A percentile compares a stretch with the other conserved stretches of the same genome.
These are phyloP conservation scores for Eupleurogrammus muticus DNA, from an alignment of 2,797 vertebrate genomes.

Conservation along the genomic window DNA sequence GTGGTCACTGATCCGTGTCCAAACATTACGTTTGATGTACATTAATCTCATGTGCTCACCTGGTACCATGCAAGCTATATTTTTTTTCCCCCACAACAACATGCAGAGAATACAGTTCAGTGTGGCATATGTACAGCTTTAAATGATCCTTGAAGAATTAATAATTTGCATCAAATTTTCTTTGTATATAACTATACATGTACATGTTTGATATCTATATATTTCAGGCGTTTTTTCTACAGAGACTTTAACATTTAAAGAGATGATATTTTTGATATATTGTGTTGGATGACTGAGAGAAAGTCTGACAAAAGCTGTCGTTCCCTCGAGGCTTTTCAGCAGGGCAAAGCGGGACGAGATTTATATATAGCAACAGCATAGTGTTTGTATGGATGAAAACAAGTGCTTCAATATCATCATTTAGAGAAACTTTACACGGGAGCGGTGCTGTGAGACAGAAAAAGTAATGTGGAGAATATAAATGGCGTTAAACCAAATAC, in stretches of 20 bases:
- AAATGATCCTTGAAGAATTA: conserved; percentile 71
- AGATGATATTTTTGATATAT: conserved; percentile 89
- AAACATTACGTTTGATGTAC: conserved; percentile 52
- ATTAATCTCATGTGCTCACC: conserved; percentile 51
- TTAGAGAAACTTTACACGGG: conserved; percentile 42
- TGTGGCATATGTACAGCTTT: conserved; percentile 73
- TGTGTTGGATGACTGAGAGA: conserved; percentile 71
- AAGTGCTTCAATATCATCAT: conserved; percentile 44
- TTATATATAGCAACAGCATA: conserved; percentile 59
- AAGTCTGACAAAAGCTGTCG: conserved; percentile 70
- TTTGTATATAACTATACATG: conserved; percentile 78
- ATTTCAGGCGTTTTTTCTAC: conserved; percentile 86
- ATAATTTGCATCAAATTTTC: conserved; percentile 84
- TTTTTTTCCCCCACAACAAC: conserved; percentile 42
- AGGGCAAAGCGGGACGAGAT: conserved; percentile 68
- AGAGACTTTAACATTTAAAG: conserved; percentile 84
- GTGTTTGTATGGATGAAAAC: conserved; percentile 52
- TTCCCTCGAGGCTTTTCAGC: conserved; percentile 65
- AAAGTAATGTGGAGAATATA: conserved; percentile 28
- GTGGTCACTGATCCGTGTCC: conserved; percentile 64
- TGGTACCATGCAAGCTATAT: conserved; percentile 55
- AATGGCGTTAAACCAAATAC: conserved; percentile 74
- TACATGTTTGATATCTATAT: conserved; percentile 81
- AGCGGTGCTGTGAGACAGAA: conserved; percentile 24
- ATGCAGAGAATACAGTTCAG: conserved; percentile 45